Conservation (phyloP, 2,888 invertebrate genomes). For the Drosophila mimica region DNA sequence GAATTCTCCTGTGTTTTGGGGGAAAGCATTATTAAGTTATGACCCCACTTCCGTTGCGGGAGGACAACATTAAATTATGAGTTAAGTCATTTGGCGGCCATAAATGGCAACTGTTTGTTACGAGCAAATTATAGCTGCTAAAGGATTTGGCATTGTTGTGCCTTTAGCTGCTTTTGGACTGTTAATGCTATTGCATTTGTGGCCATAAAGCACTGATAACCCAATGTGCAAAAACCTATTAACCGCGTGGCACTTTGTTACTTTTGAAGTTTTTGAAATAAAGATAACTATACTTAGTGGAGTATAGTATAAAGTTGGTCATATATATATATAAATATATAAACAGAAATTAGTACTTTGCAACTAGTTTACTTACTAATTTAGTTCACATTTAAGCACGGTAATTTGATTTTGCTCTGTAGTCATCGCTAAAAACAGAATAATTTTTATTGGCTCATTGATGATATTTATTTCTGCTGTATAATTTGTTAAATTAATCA, state of each 20-base stretch:
- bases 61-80: constrained; percentile 52
- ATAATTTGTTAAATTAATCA: neutral
- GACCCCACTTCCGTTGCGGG: constrained; percentile 29
- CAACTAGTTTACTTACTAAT: neutral
- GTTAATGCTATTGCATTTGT: constrained; percentile 27
- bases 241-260: neutral
- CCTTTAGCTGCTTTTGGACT: constrained; percentile 3
- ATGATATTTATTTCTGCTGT: neutral
- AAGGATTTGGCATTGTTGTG: constrained; percentile 56
- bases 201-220: constrained; percentile 34
- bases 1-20: neutral
- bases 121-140: constrained; percentile 46
- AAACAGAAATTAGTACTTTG: neutral
- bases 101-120: constrained; percentile 57
- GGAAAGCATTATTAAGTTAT: constrained; percentile 54
- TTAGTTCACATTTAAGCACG: neutral
- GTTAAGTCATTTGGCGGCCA: constrained; percentile 53
- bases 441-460: neutral
- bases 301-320: neutral
- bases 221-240: constrained; percentile 19
- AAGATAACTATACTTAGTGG: neutral
- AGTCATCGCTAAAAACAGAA: neutral
- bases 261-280: neutral
- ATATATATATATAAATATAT: neutral
- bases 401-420: neutral